Base-by-base conservation (phyloP, 1,140 invertebrate genomes). In the Pemphigus obesinymphae region DNA sequence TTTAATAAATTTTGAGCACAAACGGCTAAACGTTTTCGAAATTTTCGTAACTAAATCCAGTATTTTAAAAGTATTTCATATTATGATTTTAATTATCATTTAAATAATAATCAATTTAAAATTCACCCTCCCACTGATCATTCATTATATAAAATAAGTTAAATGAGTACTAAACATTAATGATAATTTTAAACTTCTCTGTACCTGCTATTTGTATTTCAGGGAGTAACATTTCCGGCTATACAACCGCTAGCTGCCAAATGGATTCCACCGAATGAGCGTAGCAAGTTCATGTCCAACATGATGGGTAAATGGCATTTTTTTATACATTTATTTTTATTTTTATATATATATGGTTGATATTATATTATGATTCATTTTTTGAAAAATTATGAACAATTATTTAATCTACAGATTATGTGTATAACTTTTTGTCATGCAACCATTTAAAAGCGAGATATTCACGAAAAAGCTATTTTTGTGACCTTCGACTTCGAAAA, bases 181-280 rank as follows among this genome's bases (percentile, higher is more conserved):
- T 45, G 13, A 45, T 45, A 45, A 45, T 11, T n/a, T n/a, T n/a
- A n/a, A n/a, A 63, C n/a, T 31, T 63, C 11, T 23, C 1, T 11
- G 43, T 45, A 70, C 11, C 4, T 8, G 23, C 31, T 29, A 13
- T 63, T 48, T 82, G 15, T 84, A 58, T 86, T 85, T 63, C 83
- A 92, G 91, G 92, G 96, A 82, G 95, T 93, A 8, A 96, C 95
- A 7, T 97, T 95, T 92, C 96, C 96, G 29, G 92, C 95, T 23
- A 96, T 97, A 82, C 92, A 95, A 83, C 94, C 94, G 2, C 92
- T 97, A 89, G 93, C 94, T 34, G 93, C 95, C 0, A 92, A 93
- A 84, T 98, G 96, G 96, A 94, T 96, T 82, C 95, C 95, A 15
- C 94, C 95, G 1, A 91, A 92, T 87, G 96, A 97, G 85, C 90